These are phyloP conservation scores for Melanotaenia nigrans DNA, from an alignment of 2,797 vertebrate genomes.

Conservation along the genomic window DNA sequence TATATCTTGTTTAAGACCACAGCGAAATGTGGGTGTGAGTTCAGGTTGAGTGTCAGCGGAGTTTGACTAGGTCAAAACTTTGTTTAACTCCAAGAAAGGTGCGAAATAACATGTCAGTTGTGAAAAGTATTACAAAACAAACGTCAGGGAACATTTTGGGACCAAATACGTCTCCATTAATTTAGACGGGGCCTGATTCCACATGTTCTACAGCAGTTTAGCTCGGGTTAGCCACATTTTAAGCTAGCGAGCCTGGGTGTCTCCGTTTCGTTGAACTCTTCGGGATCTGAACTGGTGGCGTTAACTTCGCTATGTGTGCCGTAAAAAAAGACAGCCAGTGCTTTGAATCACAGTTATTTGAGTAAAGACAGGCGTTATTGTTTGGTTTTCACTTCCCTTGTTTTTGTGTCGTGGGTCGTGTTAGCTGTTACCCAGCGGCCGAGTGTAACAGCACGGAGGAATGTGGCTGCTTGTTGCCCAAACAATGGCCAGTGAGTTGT, in stretches of 20 bases:
- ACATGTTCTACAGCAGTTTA: constrained; percentile 67
- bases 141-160: accelerated
- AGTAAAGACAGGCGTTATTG: not conserved
- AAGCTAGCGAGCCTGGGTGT: constrained; percentile 67
- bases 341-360: not conserved
- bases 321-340: not conserved
- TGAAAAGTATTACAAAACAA: accelerated
- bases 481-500: constrained; percentile 77
- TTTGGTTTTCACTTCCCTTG: not conserved
- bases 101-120: not conserved
- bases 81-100: constrained; percentile 31
- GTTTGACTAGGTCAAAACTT: constrained; percentile 71
- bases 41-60: constrained; percentile 24
- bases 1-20: not conserved
- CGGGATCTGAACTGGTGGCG: constrained; percentile 14
- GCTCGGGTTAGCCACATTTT: constrained; percentile 73
- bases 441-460: constrained; percentile 66
- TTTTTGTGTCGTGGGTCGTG: not conserved
- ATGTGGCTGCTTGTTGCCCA: constrained; percentile 78
- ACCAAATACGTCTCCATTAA: not conserved
- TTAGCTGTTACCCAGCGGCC: constrained; percentile 63
- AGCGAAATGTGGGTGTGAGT: not conserved
- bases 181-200: constrained; percentile 48
- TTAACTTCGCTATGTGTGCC: not conserved
- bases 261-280: constrained; percentile 58